Percentiles rank a stretch among this genome's conserved stretches.
Evolutionary conservation across 53 echinoderm and acorn worm genomes (phyloP).

Genomic region (Crossaster papposus): DNA sequence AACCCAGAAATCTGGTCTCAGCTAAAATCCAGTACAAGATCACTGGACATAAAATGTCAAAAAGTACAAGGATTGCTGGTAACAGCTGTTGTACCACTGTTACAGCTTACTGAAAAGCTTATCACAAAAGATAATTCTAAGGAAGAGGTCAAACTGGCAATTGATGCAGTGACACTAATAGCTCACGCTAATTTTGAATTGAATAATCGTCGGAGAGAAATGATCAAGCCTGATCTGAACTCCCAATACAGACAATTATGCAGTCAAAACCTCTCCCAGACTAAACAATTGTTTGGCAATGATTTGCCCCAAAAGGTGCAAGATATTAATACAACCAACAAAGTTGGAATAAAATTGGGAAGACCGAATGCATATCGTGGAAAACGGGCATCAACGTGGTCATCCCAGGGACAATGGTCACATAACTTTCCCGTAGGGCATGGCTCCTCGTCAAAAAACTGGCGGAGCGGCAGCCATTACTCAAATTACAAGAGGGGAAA

Average conservation of each 20-base stretch:
- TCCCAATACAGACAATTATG: constrained; percentile 15
- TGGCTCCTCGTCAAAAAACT: constrained; percentile 18
- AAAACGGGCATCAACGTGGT: neutral
- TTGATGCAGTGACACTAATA: constrained; percentile 1
- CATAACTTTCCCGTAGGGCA: neutral
- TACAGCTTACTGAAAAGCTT: constrained; percentile 10
- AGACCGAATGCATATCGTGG: neutral
- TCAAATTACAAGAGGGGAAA: constrained; percentile 5
- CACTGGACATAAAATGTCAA: constrained; percentile 18
- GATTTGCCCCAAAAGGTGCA: constrained; percentile 31
- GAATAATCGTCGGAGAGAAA: constrained; percentile 16
- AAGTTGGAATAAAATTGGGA: neutral
- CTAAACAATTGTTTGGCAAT: constrained; percentile 5
- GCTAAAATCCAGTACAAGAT: neutral
- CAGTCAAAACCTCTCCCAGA: neutral
- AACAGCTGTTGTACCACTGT: neutral
- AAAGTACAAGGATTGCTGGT: constrained; percentile 13
- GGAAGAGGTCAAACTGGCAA: constrained; percentile 18
- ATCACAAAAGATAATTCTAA: constrained; percentile 14
- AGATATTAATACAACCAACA: constrained; percentile 15
- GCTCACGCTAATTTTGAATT: neutral
- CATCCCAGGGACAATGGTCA: neutral
- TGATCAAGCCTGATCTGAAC: constrained; percentile 13
- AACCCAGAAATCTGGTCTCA: constrained; percentile 24
- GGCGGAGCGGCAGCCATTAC: neutral